Evolutionary conservation across 1,140 invertebrate genomes (phyloP).

Genomic region (Yoshiicerus persimilis): DNA sequence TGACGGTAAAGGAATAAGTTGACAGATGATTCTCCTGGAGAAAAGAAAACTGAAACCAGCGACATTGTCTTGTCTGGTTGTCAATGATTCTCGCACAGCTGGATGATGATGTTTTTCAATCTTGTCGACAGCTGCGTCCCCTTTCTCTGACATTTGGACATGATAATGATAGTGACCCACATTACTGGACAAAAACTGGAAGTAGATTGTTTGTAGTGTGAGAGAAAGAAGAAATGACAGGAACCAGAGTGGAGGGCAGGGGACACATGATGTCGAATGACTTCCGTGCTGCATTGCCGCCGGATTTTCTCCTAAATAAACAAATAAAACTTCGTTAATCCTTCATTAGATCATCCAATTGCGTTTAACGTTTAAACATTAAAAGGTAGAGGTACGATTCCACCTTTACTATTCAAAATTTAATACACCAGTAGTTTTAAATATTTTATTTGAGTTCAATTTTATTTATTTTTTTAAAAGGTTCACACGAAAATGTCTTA

Average conservation of each 20-base stretch:
- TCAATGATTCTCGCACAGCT: neutral
- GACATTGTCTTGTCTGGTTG: neutral
- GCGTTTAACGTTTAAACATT: too few relatives aligned
- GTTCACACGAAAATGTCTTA: too few relatives aligned
- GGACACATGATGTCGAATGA: constrained; percentile 36
- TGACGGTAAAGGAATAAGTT: neutral
- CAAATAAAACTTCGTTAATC: neutral
- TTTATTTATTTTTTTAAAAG: too few relatives aligned
- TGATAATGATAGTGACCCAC: constrained; percentile 37
- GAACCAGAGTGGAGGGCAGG: constrained; percentile 41
- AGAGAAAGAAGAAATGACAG: constrained; percentile 41
- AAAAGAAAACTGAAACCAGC: neutral
- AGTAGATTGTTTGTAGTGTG: constrained; percentile 38
- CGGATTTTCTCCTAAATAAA: constrained; percentile 44
- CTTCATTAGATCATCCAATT: too few relatives aligned
- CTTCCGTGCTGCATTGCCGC: constrained; percentile 49
- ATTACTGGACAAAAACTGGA: constrained; percentile 37
- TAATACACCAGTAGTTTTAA: too few relatives aligned
- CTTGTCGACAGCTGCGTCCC: neutral
- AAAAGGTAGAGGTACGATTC: too few relatives aligned
- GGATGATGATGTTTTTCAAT: neutral
- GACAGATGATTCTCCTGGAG: neutral
- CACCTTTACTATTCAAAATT: neutral
- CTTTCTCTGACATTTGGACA: neutral
- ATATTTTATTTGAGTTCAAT: too few relatives aligned